Conservation (phyloP, 1,140 invertebrate genomes). For the Drosophila novamexicana region DNA sequence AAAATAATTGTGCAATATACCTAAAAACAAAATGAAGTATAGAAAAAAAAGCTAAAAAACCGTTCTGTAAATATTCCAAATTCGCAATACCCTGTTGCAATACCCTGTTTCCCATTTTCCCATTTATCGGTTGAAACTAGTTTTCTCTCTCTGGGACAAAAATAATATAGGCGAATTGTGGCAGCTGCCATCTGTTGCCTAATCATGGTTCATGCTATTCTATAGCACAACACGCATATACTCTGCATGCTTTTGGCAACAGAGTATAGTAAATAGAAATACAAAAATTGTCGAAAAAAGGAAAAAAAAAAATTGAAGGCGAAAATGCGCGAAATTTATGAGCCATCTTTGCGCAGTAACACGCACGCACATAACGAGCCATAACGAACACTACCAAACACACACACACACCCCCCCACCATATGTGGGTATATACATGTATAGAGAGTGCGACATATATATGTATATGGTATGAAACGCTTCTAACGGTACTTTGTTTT, state of each 20-base stretch:
- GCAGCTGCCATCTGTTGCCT: no score
- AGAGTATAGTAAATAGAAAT: constrained; percentile 5
- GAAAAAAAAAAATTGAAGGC: constrained; percentile 59
- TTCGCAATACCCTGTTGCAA: no score
- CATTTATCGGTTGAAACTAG: no score
- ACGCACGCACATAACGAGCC: constrained; percentile 78
- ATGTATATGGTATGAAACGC: constrained; percentile 44
- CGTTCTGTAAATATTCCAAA: no score
- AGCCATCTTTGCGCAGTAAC: constrained; percentile 79
- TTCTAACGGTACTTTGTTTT: constrained; percentile 82
- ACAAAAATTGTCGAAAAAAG: constrained; percentile 2
- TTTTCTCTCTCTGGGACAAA: no score
- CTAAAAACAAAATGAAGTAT: constrained; percentile 23
- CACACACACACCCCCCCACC: constrained; percentile 26
- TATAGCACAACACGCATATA: no score
- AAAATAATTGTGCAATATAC: constrained; percentile 73
- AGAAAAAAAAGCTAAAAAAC: no score
- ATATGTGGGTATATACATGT: constrained; percentile 10
- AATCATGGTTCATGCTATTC: no score
- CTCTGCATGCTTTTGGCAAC: not conserved
- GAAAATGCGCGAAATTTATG: constrained; percentile 81
- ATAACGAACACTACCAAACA: constrained; percentile 63
- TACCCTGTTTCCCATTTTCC: no score
- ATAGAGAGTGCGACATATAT: not conserved
- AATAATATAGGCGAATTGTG: no score